Percentiles rank a stretch among this genome's conserved stretches.
Conservation (phyloP, 2,113 vertebrate genomes). For the Datnioides undecimradiatus region DNA sequence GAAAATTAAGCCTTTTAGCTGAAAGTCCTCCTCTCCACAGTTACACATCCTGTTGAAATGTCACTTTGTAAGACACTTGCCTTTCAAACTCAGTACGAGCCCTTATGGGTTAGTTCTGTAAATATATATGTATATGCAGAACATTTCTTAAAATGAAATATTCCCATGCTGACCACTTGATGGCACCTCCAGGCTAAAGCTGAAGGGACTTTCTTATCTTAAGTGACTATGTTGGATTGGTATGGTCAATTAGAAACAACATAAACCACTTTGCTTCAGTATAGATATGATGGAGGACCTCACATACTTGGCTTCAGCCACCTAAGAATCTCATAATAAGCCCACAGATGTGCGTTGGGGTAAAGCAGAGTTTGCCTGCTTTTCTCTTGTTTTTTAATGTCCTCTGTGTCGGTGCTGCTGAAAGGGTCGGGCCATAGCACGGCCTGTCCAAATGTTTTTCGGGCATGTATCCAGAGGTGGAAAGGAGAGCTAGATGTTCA, state of each 20-base stretch:
- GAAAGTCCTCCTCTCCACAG: background rate
- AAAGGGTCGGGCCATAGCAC: background rate
- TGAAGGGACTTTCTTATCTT: background rate
- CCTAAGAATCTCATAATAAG: background rate
- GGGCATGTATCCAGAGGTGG: background rate
- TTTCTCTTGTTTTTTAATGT: background rate
- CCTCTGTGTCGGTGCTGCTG: background rate
- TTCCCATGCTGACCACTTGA: conserved; percentile 37
- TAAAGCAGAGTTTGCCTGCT: background rate
- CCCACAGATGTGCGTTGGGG: background rate
- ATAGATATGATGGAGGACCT: background rate
- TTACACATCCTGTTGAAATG: background rate
- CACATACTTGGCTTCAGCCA: background rate
- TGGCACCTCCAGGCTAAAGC: conserved; percentile 23
- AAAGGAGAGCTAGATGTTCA: background rate
- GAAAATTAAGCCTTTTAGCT: background rate
- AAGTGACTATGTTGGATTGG: background rate
- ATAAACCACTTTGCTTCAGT: background rate
- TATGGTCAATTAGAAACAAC: background rate
- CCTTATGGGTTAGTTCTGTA: background rate
- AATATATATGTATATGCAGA: conserved; percentile 7
- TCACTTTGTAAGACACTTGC: background rate
- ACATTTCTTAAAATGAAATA: background rate
- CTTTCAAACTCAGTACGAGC: background rate
- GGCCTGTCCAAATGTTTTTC: background rate